Evolutionary conservation across 2,113 vertebrate species (phyloP), one percentile per base, ranked within the genome.

Genomic region (Chrysochloris asiatica): DNA sequence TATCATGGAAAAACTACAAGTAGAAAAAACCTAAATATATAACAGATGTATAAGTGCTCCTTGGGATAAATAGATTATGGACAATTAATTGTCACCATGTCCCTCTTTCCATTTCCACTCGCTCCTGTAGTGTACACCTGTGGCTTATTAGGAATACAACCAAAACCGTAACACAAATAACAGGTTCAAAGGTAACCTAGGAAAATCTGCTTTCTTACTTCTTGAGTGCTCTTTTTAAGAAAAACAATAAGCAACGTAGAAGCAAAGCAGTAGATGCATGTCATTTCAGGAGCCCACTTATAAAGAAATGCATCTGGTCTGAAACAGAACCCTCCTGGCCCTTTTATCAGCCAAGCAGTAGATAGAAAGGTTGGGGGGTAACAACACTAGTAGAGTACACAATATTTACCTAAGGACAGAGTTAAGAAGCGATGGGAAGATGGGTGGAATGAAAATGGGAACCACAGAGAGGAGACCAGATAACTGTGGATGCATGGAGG

Each of bases 61-160:
- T 97, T 96, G 96, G 97, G 97, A 97, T 96, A 97, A 97, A 98
- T 96, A 97, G 96, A 97, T 97, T 97, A 97, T 97, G 97, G 97
- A 97, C 97, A 97, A 97, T 97, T 98, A 97, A 97, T 96, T 96
- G 96, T 95, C 97, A 96, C 97, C 95, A 95, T 96, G 92, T 80
- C 95, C 84, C 71, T 93, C 94, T 97, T 95, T 97, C 94, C 89
- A 81, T 95, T 97, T 97, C 97, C 81, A 95, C 91, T 93, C 47
- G 84, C 93, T 97, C 91, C 85, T 96, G 80, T 96, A 97, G 92
- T 97, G 96, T 95, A 96, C 97, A 97, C 97, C 97, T 97, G 98
- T 98, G 98, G 96, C 96, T 97, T 98, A 95, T 97, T 97, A 98
- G 95, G 81, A 93, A 96, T 28, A 79, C 79, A 96, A 87, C 94